Conservation (phyloP, 2,797 vertebrate species). For the Paramormyrops hopkinsi region DNA sequence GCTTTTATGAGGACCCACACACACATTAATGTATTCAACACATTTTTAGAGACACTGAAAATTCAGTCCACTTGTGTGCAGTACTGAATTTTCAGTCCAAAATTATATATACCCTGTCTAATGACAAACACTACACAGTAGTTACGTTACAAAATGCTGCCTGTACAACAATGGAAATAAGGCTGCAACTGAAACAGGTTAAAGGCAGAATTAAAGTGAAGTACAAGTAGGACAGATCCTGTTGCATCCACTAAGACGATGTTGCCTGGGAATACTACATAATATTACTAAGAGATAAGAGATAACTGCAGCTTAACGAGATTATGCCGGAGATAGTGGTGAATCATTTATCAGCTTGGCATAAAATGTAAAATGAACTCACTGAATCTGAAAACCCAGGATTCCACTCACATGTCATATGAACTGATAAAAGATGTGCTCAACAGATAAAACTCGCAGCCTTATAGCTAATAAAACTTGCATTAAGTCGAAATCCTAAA, state of each 20-base stretch:
- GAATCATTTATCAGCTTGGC: not conserved
- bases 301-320: not conserved
- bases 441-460: not conserved
- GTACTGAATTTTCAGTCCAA: not conserved
- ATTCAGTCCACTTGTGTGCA: not conserved
- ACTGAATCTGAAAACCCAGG: not conserved
- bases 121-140: conserved; percentile 8
- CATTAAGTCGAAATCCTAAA: not conserved
- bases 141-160: not conserved
- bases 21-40: not conserved
- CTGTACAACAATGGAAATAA: not conserved
- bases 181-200: not conserved
- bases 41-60: not conserved
- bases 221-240: not conserved
- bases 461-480: not conserved
- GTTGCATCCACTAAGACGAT: not conserved
- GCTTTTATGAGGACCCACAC: not conserved
- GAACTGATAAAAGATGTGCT: not conserved
- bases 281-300: not conserved
- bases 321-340: not conserved
- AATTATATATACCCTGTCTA: not conserved
- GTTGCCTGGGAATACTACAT: not conserved
- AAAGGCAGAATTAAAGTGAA: not conserved
- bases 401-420: not conserved
- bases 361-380: not conserved